Conservation (phyloP, 2,113 vertebrate species). For the Semnornis frantzii region DNA sequence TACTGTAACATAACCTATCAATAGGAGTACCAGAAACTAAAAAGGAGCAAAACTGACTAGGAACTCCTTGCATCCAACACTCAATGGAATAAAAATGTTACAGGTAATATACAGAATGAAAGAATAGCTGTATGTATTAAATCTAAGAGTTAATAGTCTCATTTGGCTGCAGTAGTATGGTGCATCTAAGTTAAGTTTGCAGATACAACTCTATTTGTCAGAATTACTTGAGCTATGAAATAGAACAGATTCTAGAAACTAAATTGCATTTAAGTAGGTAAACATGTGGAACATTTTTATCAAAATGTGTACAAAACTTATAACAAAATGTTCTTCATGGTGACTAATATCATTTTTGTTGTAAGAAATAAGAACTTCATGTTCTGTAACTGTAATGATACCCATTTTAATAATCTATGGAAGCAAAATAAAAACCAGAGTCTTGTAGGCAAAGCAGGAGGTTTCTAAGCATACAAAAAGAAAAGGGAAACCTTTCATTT, state of each 20-base stretch:
- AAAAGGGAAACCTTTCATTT: not conserved
- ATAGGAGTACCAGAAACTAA: not conserved
- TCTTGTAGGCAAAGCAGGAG: slow-evolving; percentile 4
- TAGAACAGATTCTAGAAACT: not conserved
- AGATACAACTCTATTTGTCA: not conserved
- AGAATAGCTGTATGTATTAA: not conserved
- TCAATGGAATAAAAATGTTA: not conserved
- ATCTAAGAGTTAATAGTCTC: not conserved
- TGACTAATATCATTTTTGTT: not conserved
- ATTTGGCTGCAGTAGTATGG: not conserved
- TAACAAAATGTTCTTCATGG: not conserved
- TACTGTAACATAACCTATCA: not conserved
- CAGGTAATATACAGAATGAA: not conserved
- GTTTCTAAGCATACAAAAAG: not conserved
- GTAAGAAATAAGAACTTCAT: not conserved
- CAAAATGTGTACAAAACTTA: not conserved
- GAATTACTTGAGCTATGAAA: not conserved
- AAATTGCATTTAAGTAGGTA: not conserved
- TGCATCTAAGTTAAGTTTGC: not conserved
- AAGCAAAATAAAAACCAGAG: slow-evolving; percentile 25
- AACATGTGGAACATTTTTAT: not conserved
- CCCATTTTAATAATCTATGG: not conserved
- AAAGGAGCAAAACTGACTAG: not conserved
- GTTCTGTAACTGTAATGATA: not conserved
- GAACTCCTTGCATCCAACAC: not conserved